Conservation (phyloP, 2,113 vertebrate genomes). For the Numida meleagris region DNA sequence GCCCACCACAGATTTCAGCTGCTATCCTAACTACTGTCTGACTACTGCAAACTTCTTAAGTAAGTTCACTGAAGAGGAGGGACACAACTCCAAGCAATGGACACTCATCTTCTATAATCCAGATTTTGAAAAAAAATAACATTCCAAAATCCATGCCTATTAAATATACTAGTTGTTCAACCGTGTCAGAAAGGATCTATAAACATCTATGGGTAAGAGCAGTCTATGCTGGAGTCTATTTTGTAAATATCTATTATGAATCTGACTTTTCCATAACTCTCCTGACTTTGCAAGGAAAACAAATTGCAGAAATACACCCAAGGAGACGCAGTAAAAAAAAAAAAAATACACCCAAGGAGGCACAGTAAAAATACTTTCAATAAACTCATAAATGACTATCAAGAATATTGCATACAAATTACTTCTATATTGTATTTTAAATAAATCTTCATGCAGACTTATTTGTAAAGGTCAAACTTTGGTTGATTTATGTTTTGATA, state of each 20-base stretch:
- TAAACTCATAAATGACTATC: not conserved
- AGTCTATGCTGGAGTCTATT: not conserved
- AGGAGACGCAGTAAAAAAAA: accelerated
- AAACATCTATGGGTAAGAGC: not conserved
- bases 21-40: not conserved
- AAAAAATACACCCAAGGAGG: not conserved
- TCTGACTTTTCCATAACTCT: not conserved
- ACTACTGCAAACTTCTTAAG: not conserved
- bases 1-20: not conserved
- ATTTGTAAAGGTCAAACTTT: not conserved
- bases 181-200: not conserved
- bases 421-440: not conserved
- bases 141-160: not conserved
- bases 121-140: not conserved
- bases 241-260: not conserved
- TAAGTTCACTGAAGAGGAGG: not conserved
- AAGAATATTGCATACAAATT: not conserved
- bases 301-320: not conserved
- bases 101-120: not conserved
- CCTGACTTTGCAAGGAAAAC: not conserved
- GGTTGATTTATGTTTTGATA: not conserved
- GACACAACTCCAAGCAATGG: not conserved
- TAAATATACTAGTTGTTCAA: not conserved
- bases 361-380: not conserved
- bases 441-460: not conserved